These are phyloP conservation scores for Naso thynnoides DNA, from an alignment of 2,797 vertebrate genomes.

Conservation along the genomic window DNA sequence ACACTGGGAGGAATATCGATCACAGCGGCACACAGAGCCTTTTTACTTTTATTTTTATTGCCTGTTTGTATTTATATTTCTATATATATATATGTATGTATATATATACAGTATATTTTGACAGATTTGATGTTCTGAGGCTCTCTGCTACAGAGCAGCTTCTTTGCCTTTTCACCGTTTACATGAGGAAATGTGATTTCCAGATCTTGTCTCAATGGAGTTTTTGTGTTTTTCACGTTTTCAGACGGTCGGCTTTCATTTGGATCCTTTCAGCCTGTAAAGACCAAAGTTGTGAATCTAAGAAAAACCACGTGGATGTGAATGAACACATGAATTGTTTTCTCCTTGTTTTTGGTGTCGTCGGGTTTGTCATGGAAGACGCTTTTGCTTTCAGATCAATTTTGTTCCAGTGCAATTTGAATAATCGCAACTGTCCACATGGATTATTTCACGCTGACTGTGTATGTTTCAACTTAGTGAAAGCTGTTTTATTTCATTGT, in stretches of 20 bases:
- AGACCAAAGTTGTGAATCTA: constrained; percentile 2
- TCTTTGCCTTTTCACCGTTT: constrained; percentile 7
- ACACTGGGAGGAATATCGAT: constrained; percentile 38
- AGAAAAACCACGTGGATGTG: no score
- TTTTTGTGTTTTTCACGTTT: background rate
- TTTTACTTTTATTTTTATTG: constrained; percentile 65
- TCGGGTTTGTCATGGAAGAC: background rate
- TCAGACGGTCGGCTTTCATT: background rate
- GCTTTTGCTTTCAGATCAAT: no score
- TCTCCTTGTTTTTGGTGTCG: background rate
- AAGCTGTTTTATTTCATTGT: no score
- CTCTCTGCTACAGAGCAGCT: constrained; percentile 8
- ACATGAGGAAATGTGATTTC: constrained; percentile 7
- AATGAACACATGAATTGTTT: background rate
- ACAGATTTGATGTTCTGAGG: constrained; percentile 28
- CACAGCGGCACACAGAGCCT: constrained; percentile 26
- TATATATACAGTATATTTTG: constrained; percentile 58
- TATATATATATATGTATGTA: background rate
- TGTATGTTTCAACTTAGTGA: no score
- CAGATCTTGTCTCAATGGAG: background rate
- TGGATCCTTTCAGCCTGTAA: background rate
- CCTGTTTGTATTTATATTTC: constrained; percentile 65
- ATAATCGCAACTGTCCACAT: constrained; percentile 21
- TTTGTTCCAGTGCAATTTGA: background rate
- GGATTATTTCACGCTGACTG: no score